These are phyloP conservation scores for Beris chalybata DNA, from an alignment of 2,888 invertebrate genomes.

Conservation along the genomic window DNA sequence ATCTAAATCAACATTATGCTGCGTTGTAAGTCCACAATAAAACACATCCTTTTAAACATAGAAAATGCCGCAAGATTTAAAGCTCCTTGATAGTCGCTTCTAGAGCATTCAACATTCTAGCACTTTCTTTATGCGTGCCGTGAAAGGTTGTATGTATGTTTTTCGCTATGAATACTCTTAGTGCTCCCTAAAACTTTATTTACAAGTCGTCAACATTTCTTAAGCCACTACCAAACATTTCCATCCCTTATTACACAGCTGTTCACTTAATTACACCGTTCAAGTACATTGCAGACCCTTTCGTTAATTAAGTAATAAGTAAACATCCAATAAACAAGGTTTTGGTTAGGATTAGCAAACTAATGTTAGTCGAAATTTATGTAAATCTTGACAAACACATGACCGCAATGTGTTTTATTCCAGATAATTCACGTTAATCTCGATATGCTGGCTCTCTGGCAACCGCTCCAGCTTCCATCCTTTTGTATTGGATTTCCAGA, in stretches of 20 bases:
- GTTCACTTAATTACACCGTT: conserved; percentile 21
- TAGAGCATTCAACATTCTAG: too few relatives aligned
- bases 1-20: neutral
- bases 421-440: conserved; percentile 25
- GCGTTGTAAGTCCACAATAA: neutral
- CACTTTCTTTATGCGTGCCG: too few relatives aligned
- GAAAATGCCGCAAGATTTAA: conserved; percentile 4
- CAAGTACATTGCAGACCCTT: conserved; percentile 24
- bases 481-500: too few relatives aligned
- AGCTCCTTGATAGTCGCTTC: neutral
- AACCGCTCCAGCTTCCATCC: too few relatives aligned
- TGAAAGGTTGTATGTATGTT: neutral
- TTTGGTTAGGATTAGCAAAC: conserved; percentile 29
- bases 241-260: neutral
- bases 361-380: conserved; percentile 30
- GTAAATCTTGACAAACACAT: conserved; percentile 36
- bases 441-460: neutral
- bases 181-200: conserved; percentile 23
- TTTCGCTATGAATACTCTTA: conserved; percentile 13
- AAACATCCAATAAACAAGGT: conserved; percentile 36
- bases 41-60: neutral
- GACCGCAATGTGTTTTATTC: conserved; percentile 25
- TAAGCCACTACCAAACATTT: conserved; percentile 13
- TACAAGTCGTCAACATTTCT: conserved; percentile 20
- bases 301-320: conserved; percentile 37